A percentile compares a stretch with the other conserved stretches of the same genome.
Evolutionary conservation across 2,888 invertebrate genomes (phyloP).

Genomic region (Phengaris alcon): DNA sequence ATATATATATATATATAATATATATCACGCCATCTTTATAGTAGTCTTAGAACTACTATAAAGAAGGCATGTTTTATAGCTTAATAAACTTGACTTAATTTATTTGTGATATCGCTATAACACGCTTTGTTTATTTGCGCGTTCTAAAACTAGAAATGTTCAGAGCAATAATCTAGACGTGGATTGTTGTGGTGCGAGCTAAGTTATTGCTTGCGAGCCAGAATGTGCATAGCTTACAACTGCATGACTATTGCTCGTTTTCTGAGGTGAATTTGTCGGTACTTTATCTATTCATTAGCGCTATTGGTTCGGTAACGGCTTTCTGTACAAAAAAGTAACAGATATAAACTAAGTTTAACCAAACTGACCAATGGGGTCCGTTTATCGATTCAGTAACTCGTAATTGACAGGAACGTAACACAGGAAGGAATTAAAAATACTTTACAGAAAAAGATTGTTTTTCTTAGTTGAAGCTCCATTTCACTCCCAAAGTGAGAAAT

Average conservation of each 20-base stretch:
- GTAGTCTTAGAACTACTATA: neutral
- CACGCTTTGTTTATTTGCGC: slow-evolving; percentile 37
- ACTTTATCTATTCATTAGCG: no score
- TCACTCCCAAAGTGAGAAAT: no score
- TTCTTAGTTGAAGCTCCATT: no score
- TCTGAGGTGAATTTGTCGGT: no score
- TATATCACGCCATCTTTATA: neutral
- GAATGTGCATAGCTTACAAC: slow-evolving; percentile 11
- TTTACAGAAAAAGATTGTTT: no score
- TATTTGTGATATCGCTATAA: slow-evolving; percentile 35
- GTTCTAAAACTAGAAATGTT: slow-evolving; percentile 43
- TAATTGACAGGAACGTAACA: no score
- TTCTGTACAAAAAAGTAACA: no score
- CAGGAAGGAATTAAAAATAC: no score
- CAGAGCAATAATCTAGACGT: slow-evolving; percentile 48
- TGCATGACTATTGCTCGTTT: neutral
- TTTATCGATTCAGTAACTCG: no score
- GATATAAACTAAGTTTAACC: no score
- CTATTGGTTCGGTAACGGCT: no score
- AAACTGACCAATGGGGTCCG: no score
- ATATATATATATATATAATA: neutral
- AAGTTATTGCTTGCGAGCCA: neutral
- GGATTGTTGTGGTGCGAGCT: slow-evolving; percentile 39
- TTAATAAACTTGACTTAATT: slow-evolving; percentile 28
- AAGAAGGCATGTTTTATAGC: neutral